These are phyloP conservation scores for Ibidorhyncha struthersii DNA, from an alignment of 2,113 vertebrate species.

Conservation along the genomic window DNA sequence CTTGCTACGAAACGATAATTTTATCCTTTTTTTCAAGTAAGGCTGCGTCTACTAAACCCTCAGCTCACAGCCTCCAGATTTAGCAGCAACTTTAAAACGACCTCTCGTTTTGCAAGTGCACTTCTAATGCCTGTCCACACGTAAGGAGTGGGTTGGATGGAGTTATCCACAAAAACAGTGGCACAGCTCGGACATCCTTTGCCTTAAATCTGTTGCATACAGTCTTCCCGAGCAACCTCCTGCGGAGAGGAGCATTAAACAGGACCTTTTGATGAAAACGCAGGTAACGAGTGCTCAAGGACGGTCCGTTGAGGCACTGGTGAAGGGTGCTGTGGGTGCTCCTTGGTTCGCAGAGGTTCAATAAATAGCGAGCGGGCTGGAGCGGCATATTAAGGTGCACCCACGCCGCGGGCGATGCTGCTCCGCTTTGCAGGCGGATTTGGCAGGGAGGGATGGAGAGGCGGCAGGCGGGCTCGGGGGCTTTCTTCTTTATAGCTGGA, in stretches of 20 bases:
- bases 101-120: not conserved
- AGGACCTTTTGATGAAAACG: not conserved
- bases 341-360: not conserved
- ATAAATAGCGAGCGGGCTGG: accelerated
- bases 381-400: accelerated
- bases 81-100: not conserved
- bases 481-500: constrained; percentile 43
- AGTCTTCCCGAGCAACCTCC: not conserved
- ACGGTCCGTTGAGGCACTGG: not conserved
- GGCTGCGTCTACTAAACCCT: not conserved
- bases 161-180: not conserved
- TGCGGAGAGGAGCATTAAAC: not conserved
- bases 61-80: too few relatives aligned
- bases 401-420: accelerated
- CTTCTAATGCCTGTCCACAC: accelerated
- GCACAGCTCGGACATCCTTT: not conserved
- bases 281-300: not conserved
- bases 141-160: accelerated
- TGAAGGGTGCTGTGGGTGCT: not conserved
- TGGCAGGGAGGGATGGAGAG: not conserved
- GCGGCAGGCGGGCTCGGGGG: not conserved
- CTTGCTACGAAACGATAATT: not conserved
- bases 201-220: accelerated
- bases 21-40: not conserved
- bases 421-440: accelerated